Evolutionary conservation across 2,797 vertebrate genomes (phyloP).

Genomic region (Oceanodroma leucorhoa): DNA sequence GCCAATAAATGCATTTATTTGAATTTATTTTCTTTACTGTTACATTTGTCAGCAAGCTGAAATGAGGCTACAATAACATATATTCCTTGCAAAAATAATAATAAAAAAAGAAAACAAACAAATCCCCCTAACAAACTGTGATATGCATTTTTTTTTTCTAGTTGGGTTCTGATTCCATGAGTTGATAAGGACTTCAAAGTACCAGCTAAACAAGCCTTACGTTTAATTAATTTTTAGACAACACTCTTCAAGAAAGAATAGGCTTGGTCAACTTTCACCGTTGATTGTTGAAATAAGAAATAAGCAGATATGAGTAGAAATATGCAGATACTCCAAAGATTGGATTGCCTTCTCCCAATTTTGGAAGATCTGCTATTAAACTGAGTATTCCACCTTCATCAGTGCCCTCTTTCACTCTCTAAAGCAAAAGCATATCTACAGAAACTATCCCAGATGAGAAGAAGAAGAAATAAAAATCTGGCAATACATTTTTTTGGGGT

Average conservation of each 20-base stretch:
- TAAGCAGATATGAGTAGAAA: not conserved
- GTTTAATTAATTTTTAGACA: not conserved
- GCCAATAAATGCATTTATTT: not conserved
- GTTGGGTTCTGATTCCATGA: not conserved
- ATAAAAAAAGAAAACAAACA: not conserved
- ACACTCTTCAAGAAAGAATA: not conserved
- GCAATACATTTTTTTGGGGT: not conserved
- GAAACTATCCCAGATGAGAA: not conserved
- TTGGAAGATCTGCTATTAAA: not conserved
- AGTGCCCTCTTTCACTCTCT: not conserved
- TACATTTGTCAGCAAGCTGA: not conserved
- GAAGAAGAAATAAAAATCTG: not conserved
- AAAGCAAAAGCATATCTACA: not conserved
- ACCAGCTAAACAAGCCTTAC: not conserved
- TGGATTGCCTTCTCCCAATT: not conserved
- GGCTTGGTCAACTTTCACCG: not conserved
- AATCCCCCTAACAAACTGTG: rapidly evolving
- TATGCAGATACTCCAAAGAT: not conserved
- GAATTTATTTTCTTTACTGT: not conserved
- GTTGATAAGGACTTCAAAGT: not conserved
- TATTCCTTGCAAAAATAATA: not conserved
- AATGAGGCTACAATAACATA: not conserved
- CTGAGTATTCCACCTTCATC: not conserved
- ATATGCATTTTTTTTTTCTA: not conserved
- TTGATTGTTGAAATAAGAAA: not conserved